A percentile compares a stretch with the other conserved stretches of the same genome.
Evolutionary conservation across 2,888 invertebrate genomes (phyloP).

Genomic region (Protonemura montana): DNA sequence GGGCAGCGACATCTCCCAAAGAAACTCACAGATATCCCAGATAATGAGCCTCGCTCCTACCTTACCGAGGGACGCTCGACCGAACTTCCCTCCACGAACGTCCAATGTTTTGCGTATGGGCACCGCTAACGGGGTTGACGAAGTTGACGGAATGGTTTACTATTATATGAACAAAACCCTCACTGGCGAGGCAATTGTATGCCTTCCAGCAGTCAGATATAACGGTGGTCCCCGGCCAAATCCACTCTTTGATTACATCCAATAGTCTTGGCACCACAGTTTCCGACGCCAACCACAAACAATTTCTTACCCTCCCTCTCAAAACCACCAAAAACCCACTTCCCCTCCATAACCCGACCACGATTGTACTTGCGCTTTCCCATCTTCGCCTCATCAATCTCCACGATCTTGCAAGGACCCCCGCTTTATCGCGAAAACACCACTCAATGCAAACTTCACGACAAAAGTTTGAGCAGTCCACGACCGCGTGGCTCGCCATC

Average conservation of each 20-base stretch:
- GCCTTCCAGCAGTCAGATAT: too few relatives aligned
- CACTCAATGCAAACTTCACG: neutral
- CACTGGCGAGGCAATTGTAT: conserved; percentile 50
- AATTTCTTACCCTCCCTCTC: too few relatives aligned
- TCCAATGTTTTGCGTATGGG: too few relatives aligned
- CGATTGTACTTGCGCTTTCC: neutral
- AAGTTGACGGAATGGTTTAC: too few relatives aligned
- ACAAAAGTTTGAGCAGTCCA: neutral
- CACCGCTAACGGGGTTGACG: too few relatives aligned
- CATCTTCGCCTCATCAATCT: neutral
- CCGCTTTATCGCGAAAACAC: too few relatives aligned
- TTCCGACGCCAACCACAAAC: too few relatives aligned
- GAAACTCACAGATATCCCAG: neutral
- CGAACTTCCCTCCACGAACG: too few relatives aligned
- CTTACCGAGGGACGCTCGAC: conserved; percentile 44
- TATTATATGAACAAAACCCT: conserved; percentile 46
- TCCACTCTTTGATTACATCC: too few relatives aligned
- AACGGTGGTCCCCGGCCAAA: too few relatives aligned
- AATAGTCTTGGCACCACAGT: too few relatives aligned
- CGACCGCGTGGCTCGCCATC: neutral
- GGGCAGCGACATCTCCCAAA: neutral
- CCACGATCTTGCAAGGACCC: neutral
- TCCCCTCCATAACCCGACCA: neutral
- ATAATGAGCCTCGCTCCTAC: neutral
- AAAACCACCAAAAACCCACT: neutral